Base-by-base conservation (phyloP, 1,140 invertebrate species). In the Liolophura sinensis region DNA sequence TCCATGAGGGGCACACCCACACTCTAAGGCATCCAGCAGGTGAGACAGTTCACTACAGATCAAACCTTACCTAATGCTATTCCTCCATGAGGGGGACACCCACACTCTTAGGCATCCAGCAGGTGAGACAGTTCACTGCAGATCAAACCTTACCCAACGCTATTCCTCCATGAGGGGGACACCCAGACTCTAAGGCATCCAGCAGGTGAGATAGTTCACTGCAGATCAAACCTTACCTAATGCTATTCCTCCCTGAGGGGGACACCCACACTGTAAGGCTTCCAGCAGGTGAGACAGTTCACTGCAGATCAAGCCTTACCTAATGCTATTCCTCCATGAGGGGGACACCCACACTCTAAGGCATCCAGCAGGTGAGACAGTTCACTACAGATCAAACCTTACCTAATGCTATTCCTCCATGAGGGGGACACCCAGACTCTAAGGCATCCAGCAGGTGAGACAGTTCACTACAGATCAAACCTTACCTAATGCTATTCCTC, bases 241-340 rank as follows among this genome's bases (percentile, higher is more conserved):
- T 14, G 97, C 97, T 78, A 99, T 97, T 12, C 97, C 97, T n/a
- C 93, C 97, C 87, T 99, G 97, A 24, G 97, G 97, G 5, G 97
- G 97, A 84, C 94, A 96, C 20, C 97, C 97, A 78, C 88, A 92
- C 40, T 88, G 86, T 40, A 99, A 86, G 20, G 97, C 97, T 73
- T 93, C 89, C 14, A 98, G 75, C 70, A 99, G 89, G 85, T 98
- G 95, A 58, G 88, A 81, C 74, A 99, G 84, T 71, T 89, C 86
- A 60, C 80, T 80, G n/a, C n/a, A n/a, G n/a, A n/a, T n/a, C n/a
- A n/a, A n/a, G n/a, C n/a, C 62, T 85, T 85, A 90, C 92, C 93
- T 68, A 99, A 82, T 14, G 97, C 97, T 78, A 99, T 97, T 12
- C 97, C 97, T n/a, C 93, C 97, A 87, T 99, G 97, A 24, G 97